Base-by-base conservation (phyloP, 2,797 vertebrate genomes). In the Amazona finschi region DNA sequence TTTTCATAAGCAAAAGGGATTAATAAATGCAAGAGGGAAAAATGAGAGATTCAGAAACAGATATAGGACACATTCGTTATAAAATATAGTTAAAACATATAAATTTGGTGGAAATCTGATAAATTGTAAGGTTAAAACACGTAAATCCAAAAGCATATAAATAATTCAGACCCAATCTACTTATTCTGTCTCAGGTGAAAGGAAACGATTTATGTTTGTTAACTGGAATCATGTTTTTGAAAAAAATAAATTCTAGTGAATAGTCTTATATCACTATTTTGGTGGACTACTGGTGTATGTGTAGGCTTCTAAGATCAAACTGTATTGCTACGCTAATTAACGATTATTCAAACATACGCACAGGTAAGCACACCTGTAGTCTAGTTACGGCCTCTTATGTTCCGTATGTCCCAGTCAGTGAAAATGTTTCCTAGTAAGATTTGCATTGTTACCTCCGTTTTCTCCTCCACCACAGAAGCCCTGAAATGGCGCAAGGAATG, bases 91-190 rank as follows among this genome's bases (percentile, higher is more conserved):
- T 84, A 44, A 77, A 33, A 15, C 4, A 61, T 53, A 49, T 41
- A 85, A 77, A 71, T 81, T 75, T 81, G 13, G 12, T 86, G 15
- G 46, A 90, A 88, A 81, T 52, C 33, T 60, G 53, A 71, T 84
- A 57, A 85, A 84, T 83, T 67, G 64, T 75, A 41, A 84, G 28
- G 30, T 47, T 24, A 67, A 90, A 88, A 81, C 71, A 30, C 25
- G 36, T 74, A 84, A 55, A 78, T 81, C 31, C 9, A 25, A 57
- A 86, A 60, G 1, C 25, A 36, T 77, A 71, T 77, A 41, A 88
- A 80, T 85, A 83, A 83, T 86, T 90, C 25, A 90, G 19, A 64
- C 5, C 12, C 16, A 33, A 30, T 50, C 31, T 70, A 43, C 36
- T 55, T 85, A 44, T 36, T 87, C 17, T 31, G 11, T 64, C 53